Base-by-base conservation (phyloP, 2,113 vertebrate genomes). In the Pelmatolapia mariae region DNA sequence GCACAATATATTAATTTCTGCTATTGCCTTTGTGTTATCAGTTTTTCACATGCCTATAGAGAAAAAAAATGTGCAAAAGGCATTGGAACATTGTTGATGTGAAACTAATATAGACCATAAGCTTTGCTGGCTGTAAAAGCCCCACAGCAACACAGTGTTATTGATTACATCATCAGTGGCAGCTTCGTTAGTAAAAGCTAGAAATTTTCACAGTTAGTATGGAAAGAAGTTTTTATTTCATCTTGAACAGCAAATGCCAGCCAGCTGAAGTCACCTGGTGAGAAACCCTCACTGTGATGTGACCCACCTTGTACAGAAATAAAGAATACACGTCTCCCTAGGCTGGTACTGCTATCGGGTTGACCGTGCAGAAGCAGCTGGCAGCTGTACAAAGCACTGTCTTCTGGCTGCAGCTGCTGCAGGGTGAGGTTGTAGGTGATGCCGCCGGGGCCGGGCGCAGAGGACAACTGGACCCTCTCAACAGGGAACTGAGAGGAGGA, bases 301-400 rank as follows among this genome's bases (percentile, higher is more conserved):
- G 16, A 93, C 93, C 94, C 91, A 96, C 95, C 95, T 96, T 94
- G 80, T 85, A 96, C 95, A 8, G 94, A 95, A 38, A 96, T 81
- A 93, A 94, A 93, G 83, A 91, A 53, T 12, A 54, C 89, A 4
- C 12, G 81, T 56, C 86, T 90, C 52, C 92, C 94, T 8, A 95
- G 93, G 19, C 45, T 16, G 80, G 68, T 6, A 56, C 19, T 26
- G 88, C n/a, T 47, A 33, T 89, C 53, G 1, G 88, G 29, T 31
- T 31, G 52, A 81, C 81, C 89, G 0, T 4, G 86, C 56, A 87
- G 61, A 7, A 95, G 93, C 89, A 96, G 91, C 82, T 93, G 89
- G 90, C 95, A 96, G 89, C 94, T 95, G 92, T 95, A 96, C 57
- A 95, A 80, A 80, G 16, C 95, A 43, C 92, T 93, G 83, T 96